Evolutionary conservation across 64 coral and sea anemone species (phyloP), one percentile per base, ranked within the genome.

Genomic region (Pocillopora verrucosa): DNA sequence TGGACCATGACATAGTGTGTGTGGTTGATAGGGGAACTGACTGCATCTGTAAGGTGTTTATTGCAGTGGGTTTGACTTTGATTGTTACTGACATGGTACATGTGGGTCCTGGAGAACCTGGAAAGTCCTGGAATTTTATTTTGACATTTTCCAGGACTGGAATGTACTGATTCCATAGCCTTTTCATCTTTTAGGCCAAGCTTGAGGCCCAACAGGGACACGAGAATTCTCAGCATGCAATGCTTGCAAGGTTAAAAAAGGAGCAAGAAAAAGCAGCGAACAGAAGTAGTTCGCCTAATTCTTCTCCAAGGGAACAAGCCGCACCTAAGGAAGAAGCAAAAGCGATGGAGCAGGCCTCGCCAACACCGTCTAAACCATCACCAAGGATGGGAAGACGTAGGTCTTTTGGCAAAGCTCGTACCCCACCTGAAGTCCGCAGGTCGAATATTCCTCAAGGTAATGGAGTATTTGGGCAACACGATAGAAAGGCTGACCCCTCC

Each of bases 151-250:
- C 30, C 30, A 30, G 30, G 30, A 30, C 30, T 30, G 30, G 30
- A 30, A 30, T 3, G 30, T 11, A 25, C 4, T 61, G 26, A 56
- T 12, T 87, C 56, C 34, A 45, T 19, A 30, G 16, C 5, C 74
- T 36, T 36, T 12, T 61, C 10, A 19, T 35, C 38, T 91, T 91
- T 20, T 34, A 97, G 95, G 95, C 95, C 62, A 97, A 86, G 62
- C 88, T 92, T 59, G 95, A 97, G 60, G 88, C 92, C 13, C 76
- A 38, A 17, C 89, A 78, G 70, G 89, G 91, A 11, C 95, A 97
- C 59, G 95, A 97, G 65, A 82, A 91, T 36, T 93, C 95, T 24
- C 83, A 93, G 59, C 95, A 97, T 79, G 91, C 95, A 58, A 60
- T 64, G 25, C 75, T 89, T 79, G 92, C 92, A 56, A 93, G 72